Conservation (phyloP, 92 coral and sea anemone species). For the Epizoanthus fatuus region DNA sequence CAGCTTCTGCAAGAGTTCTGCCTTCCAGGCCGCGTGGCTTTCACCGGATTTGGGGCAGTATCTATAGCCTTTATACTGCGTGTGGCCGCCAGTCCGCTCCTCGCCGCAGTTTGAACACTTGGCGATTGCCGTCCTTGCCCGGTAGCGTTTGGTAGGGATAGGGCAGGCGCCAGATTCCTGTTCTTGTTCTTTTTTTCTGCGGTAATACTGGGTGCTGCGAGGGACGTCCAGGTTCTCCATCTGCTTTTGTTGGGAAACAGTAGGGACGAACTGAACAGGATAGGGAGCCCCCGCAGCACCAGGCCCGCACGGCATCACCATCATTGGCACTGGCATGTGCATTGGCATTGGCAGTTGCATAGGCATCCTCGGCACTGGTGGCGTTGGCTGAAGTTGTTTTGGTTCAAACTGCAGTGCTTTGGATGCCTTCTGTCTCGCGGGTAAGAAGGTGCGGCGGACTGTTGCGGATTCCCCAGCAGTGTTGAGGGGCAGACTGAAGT, state of each 20-base stretch:
- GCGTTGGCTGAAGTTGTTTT: not conserved
- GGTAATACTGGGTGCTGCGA: not conserved
- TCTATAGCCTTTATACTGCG: conserved; percentile 33
- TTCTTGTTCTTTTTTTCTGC: not conserved
- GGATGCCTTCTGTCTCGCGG: not conserved
- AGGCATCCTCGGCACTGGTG: not conserved
- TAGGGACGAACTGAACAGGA: too few relatives aligned
- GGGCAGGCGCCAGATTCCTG: too few relatives aligned
- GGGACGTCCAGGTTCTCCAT: not conserved
- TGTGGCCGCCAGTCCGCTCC: conserved; percentile 26
- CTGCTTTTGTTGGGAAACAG: not conserved
- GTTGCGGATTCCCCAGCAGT: conserved; percentile 34
- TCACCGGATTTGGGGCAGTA: conserved; percentile 20
- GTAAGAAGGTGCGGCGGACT: not conserved
- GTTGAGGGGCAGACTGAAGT: conserved; percentile 5
- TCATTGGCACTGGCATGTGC: not conserved
- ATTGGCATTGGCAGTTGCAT: too few relatives aligned
- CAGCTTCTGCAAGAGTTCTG: conserved; percentile 7
- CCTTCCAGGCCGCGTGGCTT: conserved; percentile 25
- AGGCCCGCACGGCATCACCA: not conserved
- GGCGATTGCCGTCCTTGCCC: not conserved
- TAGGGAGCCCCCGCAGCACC: too few relatives aligned
- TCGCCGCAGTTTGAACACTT: conserved; percentile 42
- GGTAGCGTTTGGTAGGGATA: not conserved
- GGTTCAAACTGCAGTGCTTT: too few relatives aligned